Evolutionary conservation across 2,797 vertebrate species (phyloP).

Genomic region (Melanogrammus aeglefinus): DNA sequence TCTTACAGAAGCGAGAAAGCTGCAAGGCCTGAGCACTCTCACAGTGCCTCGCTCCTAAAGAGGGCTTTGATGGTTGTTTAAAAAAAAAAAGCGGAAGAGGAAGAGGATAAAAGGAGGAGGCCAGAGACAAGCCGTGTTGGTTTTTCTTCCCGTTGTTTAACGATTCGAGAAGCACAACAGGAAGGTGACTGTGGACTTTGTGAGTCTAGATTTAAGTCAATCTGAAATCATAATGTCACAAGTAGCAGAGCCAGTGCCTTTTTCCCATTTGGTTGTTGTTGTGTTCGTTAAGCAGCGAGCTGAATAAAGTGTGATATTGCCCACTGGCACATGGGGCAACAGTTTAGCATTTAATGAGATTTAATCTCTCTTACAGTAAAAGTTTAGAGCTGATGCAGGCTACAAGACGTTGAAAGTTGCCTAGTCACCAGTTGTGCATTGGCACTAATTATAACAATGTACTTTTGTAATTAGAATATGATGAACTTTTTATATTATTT

Average conservation of each 20-base stretch:
- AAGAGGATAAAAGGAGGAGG: neutral
- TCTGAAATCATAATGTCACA: neutral
- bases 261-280: neutral
- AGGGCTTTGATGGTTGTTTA: neutral
- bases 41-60: neutral
- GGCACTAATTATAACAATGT: neutral
- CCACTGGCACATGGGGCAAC: neutral
- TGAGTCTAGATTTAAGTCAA: neutral
- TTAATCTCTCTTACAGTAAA: neutral
- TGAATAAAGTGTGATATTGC: neutral
- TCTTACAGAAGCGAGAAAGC: neutral
- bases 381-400: neutral
- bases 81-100: neutral
- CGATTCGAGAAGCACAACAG: neutral
- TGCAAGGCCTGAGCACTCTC: neutral
- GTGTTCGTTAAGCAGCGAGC: neutral
- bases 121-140: neutral
- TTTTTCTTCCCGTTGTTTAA: neutral
- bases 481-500: neutral
- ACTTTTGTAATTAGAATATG: neutral
- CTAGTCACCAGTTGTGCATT: neutral
- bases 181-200: neutral
- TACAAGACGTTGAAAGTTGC: neutral
- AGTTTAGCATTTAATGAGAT: conserved; percentile 1
- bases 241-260: neutral